phyloP scores from a whole-genome alignment of 1,140 invertebrate species.

The Grapholita molesta region DNA sequence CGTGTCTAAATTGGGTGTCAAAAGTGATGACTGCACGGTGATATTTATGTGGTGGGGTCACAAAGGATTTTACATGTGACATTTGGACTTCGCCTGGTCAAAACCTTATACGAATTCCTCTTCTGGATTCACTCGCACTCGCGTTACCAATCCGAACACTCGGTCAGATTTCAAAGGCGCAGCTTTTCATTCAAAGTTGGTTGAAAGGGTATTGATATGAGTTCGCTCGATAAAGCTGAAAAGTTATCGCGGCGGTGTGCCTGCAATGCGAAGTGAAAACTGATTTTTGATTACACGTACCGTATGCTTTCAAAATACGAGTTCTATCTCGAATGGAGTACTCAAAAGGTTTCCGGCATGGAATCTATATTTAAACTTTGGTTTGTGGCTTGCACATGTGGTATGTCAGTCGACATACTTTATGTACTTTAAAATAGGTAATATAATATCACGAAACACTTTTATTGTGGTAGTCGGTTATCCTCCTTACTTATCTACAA shows the following conservation, averaged over 20 bases:
- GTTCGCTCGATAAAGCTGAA: background rate
- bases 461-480: no score
- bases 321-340: background rate
- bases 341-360: background rate
- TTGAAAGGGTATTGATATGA: conserved; percentile 2
- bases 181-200: background rate
- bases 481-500: no score
- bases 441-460: no score
- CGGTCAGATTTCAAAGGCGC: conserved; percentile 1
- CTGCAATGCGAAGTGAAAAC: background rate
- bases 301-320: background rate
- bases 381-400: background rate
- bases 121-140: background rate
- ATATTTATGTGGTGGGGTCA: no score
- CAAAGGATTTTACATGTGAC: no score
- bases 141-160: background rate
- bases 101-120: no score
- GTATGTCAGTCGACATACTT: no score
- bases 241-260: background rate
- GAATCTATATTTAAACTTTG: background rate
- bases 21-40: no score
- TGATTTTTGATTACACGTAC: background rate
- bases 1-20: no score
- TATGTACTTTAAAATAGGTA: no score
- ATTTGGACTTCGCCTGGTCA: no score